A percentile compares a stretch with the other conserved stretches of the same genome.
These are phyloP conservation scores for Ormyrus labotus DNA, from an alignment of 2,888 invertebrate genomes.

Conservation along the genomic window DNA sequence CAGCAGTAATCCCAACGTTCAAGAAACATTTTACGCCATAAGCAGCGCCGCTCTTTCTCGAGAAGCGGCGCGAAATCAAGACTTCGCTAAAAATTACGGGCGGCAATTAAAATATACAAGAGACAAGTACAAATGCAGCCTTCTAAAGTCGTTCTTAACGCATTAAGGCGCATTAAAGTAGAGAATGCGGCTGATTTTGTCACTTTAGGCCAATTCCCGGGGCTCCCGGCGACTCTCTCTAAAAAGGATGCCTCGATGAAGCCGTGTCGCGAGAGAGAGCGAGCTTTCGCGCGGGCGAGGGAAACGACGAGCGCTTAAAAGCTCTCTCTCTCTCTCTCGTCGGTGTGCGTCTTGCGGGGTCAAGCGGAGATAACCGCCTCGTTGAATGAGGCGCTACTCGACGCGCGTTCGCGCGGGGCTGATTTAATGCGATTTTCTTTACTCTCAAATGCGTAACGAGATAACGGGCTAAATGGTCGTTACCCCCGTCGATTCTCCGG, in stretches of 20 bases:
- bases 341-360: neutral
- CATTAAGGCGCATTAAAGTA: too few species aligned
- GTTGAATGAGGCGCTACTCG: neutral
- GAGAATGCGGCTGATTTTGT: too few species aligned
- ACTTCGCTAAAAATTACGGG: too few species aligned
- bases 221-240: neutral
- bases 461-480: slow-evolving; percentile 44
- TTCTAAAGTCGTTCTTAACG: neutral
- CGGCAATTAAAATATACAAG: too few species aligned
- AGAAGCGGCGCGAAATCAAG: too few species aligned
- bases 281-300: neutral
- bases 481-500: slow-evolving; percentile 34
- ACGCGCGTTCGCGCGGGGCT: neutral
- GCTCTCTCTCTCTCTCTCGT: too few species aligned
- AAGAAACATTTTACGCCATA: too few species aligned
- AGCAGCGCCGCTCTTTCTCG: too few species aligned
- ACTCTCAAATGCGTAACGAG: slow-evolving; percentile 36
- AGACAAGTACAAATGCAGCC: neutral
- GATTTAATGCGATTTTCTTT: slow-evolving; percentile 51
- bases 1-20: too few species aligned
- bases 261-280: neutral
- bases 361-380: slow-evolving; percentile 37
- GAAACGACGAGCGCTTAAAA: neutral
- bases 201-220: too few species aligned
- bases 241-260: slow-evolving; percentile 43